A percentile compares a stretch with the other conserved stretches of the same genome.
These are phyloP conservation scores for Cephus cinctus DNA, from an alignment of 1,140 invertebrate species.

Conservation along the genomic window DNA sequence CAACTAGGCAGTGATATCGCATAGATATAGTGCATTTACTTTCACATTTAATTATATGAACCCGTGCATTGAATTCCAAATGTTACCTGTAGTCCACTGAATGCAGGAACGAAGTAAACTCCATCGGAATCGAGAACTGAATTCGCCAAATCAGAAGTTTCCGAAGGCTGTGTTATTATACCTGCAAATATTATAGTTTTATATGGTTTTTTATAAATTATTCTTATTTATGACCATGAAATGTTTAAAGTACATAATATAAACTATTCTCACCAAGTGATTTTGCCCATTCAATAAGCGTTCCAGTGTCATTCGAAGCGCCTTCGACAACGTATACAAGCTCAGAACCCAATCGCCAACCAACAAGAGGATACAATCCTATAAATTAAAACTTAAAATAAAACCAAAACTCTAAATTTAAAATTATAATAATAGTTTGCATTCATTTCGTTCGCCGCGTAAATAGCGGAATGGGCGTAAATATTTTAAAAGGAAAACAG, in stretches of 20 bases:
- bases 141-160: slow-evolving; percentile 70
- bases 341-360: slow-evolving; percentile 77
- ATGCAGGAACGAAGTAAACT: slow-evolving; percentile 89
- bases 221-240: background rate
- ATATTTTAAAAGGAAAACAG: too few relatives aligned
- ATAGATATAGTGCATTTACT: too few relatives aligned
- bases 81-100: slow-evolving; percentile 83
- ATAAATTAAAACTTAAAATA: slow-evolving; percentile 31
- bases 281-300: slow-evolving; percentile 84
- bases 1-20: too few relatives aligned
- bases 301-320: slow-evolving; percentile 82
- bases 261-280: slow-evolving; percentile 62
- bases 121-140: slow-evolving; percentile 74
- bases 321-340: slow-evolving; percentile 81
- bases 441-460: too few relatives aligned
- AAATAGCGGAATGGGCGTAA: background rate
- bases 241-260: background rate
- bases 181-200: slow-evolving; percentile 54
- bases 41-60: too few relatives aligned
- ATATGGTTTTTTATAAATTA: slow-evolving; percentile 6
- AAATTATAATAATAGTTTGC: too few relatives aligned
- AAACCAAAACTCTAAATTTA: too few relatives aligned
- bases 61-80: too few relatives aligned
- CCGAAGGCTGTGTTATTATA: slow-evolving; percentile 67
- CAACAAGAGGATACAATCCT: slow-evolving; percentile 88